A percentile compares a stretch with the other conserved stretches of the same genome.
phyloP scores from a whole-genome alignment of 2,888 invertebrate genomes.

The Blastobasis adustella region DNA sequence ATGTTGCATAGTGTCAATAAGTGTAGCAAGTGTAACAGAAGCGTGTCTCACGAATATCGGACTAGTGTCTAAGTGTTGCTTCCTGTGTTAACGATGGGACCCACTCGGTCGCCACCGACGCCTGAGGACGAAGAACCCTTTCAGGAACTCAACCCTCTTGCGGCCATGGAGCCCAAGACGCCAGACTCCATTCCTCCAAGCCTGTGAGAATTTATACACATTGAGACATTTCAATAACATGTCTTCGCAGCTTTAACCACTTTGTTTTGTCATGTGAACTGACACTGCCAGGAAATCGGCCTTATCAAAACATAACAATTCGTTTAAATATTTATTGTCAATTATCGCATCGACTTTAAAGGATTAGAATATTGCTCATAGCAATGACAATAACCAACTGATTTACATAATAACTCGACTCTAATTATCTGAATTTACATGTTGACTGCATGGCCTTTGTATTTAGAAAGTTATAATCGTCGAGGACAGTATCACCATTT shows the following conservation, averaged over 20 bases:
- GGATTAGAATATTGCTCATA: too few relatives aligned
- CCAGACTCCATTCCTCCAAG: constrained; percentile 29
- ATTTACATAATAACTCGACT: too few relatives aligned
- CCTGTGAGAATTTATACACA: constrained; percentile 32
- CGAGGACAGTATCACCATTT: constrained; percentile 1
- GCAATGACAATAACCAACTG: too few relatives aligned
- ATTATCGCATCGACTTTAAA: too few relatives aligned
- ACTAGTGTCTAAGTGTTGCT: constrained; percentile 46
- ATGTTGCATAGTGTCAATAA: constrained; percentile 42
- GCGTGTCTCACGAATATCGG: constrained; percentile 35
- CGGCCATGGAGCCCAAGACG: constrained; percentile 30
- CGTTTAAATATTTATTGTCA: too few relatives aligned
- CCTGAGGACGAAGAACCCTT: constrained; percentile 58
- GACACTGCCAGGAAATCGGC: too few relatives aligned
- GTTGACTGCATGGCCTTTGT: neutral
- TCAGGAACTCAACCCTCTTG: constrained; percentile 26
- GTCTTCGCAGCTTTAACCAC: too few relatives aligned
- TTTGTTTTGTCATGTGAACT: too few relatives aligned
- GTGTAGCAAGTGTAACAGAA: constrained; percentile 32
- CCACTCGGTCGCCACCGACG: constrained; percentile 56
- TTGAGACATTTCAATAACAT: too few relatives aligned
- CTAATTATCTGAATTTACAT: too few relatives aligned
- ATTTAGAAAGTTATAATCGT: neutral
- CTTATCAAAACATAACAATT: too few relatives aligned
- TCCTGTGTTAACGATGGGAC: constrained; percentile 50